Evolutionary conservation across 2,113 vertebrate genomes (phyloP).

Genomic region (Girardinichthys multiradiatus): DNA sequence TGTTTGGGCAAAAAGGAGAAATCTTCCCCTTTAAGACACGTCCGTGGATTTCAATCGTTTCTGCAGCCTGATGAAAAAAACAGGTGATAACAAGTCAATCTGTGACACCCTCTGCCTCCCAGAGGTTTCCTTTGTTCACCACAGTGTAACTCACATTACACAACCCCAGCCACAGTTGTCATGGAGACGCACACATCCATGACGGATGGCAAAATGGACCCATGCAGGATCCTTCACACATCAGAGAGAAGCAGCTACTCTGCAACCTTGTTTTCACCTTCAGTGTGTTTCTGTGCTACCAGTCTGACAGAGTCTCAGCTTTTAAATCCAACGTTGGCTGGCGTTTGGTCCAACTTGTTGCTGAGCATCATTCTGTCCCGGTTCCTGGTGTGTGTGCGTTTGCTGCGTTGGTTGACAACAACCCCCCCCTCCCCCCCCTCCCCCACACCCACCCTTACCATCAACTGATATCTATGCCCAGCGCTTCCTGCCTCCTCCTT

Average conservation of each 20-base stretch:
- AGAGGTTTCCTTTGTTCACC: conserved; percentile 50
- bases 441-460: too few relatives aligned
- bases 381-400: too few relatives aligned
- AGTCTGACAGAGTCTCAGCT: not conserved
- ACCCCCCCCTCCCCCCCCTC: too few relatives aligned
- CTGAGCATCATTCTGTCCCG: conserved; percentile 3
- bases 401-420: too few relatives aligned
- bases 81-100: conserved; percentile 35
- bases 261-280: conserved; percentile 65
- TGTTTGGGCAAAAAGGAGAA: not conserved
- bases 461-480: too few relatives aligned
- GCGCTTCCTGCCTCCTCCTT: too few relatives aligned
- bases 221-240: conserved; percentile 26
- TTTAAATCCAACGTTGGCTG: not conserved
- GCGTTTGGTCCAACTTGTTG: conserved; percentile 45
- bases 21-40: not conserved
- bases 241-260: conserved; percentile 11
- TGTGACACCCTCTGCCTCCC: not conserved
- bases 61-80: not conserved
- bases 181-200: conserved; percentile 63
- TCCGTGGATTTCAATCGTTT: not conserved
- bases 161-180: conserved; percentile 58
- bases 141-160: conserved; percentile 45
- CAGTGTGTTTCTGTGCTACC: not conserved
- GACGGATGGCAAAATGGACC: conserved; percentile 40